A percentile compares a stretch with the other conserved stretches of the same genome.
Evolutionary conservation across 1,140 invertebrate genomes (phyloP).

Genomic region (Mamestra configurata): DNA sequence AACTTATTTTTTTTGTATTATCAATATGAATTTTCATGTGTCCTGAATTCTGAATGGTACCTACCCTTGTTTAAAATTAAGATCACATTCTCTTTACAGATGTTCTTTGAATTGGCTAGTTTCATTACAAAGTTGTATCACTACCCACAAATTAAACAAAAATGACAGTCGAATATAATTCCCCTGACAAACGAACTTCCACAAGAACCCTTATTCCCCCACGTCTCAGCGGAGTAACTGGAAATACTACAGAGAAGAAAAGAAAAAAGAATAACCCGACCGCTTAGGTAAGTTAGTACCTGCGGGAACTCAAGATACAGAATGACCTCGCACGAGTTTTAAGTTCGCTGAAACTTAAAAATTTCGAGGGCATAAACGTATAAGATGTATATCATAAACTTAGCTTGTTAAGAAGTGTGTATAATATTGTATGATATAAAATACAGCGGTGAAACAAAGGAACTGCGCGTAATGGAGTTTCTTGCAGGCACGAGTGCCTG

Average conservation of each 20-base stretch:
- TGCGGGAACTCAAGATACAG: constrained; percentile 5
- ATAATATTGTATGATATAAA: neutral
- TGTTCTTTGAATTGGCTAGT: neutral
- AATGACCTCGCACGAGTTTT: constrained; percentile 20
- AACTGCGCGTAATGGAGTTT: neutral
- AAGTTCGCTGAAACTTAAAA: constrained; percentile 23
- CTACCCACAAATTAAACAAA: neutral
- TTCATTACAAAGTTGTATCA: neutral
- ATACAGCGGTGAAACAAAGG: neutral
- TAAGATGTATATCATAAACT: constrained; percentile 14
- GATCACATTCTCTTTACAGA: no score
- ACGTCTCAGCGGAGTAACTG: constrained; percentile 3
- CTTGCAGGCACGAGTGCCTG: neutral
- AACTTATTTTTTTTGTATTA: no score
- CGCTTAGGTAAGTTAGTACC: constrained; percentile 26
- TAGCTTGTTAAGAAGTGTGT: constrained; percentile 15
- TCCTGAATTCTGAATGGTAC: no score
- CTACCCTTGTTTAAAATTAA: no score
- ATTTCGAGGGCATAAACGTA: constrained; percentile 2
- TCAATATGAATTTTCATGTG: no score
- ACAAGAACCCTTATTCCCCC: constrained; percentile 13
- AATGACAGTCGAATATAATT: constrained; percentile 28
- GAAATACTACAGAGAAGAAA: constrained; percentile 7
- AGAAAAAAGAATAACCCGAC: constrained; percentile 33
- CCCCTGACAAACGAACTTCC: constrained; percentile 10